Base-by-base conservation (phyloP, 1,140 invertebrate genomes). In the Dreissena polymorpha region DNA sequence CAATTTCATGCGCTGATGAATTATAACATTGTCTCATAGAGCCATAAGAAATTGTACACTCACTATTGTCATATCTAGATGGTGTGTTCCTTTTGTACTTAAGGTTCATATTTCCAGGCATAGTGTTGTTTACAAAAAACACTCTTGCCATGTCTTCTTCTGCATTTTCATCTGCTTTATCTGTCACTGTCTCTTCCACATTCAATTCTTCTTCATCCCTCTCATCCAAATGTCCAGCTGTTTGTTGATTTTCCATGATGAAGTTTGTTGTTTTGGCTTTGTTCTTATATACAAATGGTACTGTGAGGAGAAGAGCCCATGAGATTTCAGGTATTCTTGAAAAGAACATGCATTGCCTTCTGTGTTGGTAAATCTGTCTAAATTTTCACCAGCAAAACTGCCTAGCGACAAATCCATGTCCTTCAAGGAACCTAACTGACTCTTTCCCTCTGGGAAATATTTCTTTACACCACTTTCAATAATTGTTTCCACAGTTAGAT, bases 401-500 rank as follows among this genome's bases (percentile, higher is more conserved):
- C 39, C 39, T 39, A 39, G 39, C 39, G 39, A 39, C 39, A 39
- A 39, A 39, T 39, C 39, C 39, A 39, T 39, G 39, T 39, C 39
- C 39, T 39, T 39, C 39, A 39, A 39, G 39, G 2, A 39, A 39
- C 39, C 39, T 39, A 39, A 39, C 39, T 39, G 39, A 39, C 39
- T 39, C 39, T 67, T 67, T n/a, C 64, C 64, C 64, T 67, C 23
- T 14, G 21, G 64, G 21, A 67, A 67, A 67, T 18, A 67, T 18
- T n/a, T 27, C 64, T 67, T 67, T 67, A 23, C 21, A 29, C 64
- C 64, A 14, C 64, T 67, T 67, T 67, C 21, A 67, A 67, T 67
- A 13, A 67, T 67, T 67, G 14, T 67, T 29, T 67, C 64, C 64
- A 67, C 64, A n/a, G 64, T 67, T 67, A 67, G 29, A 21, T 67